Percentiles rank a stretch among this genome's conserved stretches.
These are phyloP conservation scores for Agrotis puta DNA, from an alignment of 2,888 invertebrate species.

Conservation along the genomic window DNA sequence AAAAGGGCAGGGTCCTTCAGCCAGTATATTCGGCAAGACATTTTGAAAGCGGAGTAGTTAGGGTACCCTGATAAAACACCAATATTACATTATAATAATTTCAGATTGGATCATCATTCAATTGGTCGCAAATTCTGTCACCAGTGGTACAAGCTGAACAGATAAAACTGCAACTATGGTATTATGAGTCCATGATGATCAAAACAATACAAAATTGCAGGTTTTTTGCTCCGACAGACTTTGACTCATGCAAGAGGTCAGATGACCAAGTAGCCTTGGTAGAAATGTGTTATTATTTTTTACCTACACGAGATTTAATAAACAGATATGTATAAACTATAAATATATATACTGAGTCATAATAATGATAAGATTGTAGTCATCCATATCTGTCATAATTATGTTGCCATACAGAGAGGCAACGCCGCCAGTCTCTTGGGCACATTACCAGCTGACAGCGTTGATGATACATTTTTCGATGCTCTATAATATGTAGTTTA, in stretches of 20 bases:
- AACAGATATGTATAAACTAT: not conserved
- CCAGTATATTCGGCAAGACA: no score
- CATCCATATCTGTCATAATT: not conserved
- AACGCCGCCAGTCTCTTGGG: no score
- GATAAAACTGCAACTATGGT: not conserved
- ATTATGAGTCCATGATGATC: not conserved
- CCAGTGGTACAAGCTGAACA: not conserved
- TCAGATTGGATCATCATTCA: no score
- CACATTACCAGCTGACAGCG: no score
- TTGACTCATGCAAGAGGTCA: constrained; percentile 4
- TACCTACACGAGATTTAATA: not conserved
- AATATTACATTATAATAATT: no score
- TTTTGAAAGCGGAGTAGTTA: no score
- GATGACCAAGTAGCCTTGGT: not conserved
- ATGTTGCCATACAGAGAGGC: no score
- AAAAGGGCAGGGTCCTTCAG: no score
- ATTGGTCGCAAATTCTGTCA: no score
- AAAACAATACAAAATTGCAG: not conserved
- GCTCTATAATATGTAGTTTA: no score
- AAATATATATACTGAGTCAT: not conserved
- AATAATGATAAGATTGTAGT: not conserved
- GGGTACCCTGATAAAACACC: no score
- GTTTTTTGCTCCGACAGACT: constrained; percentile 7
- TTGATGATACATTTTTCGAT: no score
- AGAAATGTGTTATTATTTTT: not conserved